Percentiles rank a stretch among this genome's conserved stretches.
These are phyloP conservation scores for Polydrusus pterygomalis DNA, from an alignment of 2,888 invertebrate genomes.

Conservation along the genomic window DNA sequence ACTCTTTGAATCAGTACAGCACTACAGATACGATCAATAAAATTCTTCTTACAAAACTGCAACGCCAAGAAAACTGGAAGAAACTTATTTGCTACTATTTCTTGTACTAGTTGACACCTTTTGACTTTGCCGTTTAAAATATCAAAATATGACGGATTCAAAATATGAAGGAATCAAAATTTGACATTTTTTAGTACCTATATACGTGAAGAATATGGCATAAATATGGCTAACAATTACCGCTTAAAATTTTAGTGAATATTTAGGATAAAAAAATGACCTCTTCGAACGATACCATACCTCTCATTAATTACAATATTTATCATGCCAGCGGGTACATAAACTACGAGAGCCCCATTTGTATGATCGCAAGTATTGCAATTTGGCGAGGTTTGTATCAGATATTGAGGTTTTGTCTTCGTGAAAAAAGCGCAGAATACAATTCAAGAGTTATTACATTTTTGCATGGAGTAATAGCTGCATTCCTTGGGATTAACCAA, in stretches of 20 bases:
- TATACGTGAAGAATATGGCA: too few relatives aligned
- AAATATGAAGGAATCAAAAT: not conserved
- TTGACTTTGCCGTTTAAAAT: conserved; percentile 15
- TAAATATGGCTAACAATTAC: not conserved
- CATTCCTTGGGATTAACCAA: conserved; percentile 65
- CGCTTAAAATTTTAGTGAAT: conserved; percentile 9
- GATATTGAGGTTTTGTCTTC: conserved; percentile 32
- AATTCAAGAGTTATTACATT: conserved; percentile 63
- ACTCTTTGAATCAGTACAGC: too few relatives aligned
- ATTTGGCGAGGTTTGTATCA: conserved; percentile 64
- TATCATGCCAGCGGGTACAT: conserved; percentile 52
- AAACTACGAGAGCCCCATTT: conserved; percentile 57
- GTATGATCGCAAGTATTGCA: conserved; percentile 55
- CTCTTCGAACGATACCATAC: not conserved
- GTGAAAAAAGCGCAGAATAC: conserved; percentile 63
- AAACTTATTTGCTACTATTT: not conserved
- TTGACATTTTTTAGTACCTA: conserved; percentile 14
- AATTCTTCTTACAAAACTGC: too few relatives aligned
- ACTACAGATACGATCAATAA: too few relatives aligned
- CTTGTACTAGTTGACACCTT: conserved; percentile 1
- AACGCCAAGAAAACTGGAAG: not conserved
- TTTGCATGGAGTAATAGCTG: conserved; percentile 64
- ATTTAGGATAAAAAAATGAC: not conserved
- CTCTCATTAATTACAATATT: conserved; percentile 37
- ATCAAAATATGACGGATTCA: not conserved